phyloP scores from a whole-genome alignment of 2,797 vertebrate genomes.

The Iguana delicatissima region DNA sequence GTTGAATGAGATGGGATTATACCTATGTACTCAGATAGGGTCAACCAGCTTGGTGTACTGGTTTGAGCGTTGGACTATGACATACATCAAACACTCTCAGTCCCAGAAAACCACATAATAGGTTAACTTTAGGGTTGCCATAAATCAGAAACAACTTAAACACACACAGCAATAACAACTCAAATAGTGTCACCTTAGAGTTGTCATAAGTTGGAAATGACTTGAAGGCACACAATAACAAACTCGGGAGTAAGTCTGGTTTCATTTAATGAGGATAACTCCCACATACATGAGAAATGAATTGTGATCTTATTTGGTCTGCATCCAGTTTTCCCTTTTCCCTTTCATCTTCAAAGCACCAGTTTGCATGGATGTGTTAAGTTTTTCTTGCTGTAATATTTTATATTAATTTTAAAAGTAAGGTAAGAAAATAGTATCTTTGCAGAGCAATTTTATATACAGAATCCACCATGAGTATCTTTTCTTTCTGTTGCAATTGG shows the following conservation, averaged over 20 bases:
- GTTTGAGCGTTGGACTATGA: no score
- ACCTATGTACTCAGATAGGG: not conserved
- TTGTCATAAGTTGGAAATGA: no score
- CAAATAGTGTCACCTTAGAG: no score
- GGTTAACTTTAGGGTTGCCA: no score
- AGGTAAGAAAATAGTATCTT: not conserved
- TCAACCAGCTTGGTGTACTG: no score
- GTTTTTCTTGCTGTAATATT: not conserved
- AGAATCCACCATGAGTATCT: not conserved
- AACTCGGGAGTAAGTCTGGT: not conserved
- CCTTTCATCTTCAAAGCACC: not conserved
- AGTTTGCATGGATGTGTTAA: not conserved
- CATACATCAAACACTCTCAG: no score
- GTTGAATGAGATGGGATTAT: not conserved
- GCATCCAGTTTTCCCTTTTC: not conserved
- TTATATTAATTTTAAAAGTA: constrained; percentile 12
- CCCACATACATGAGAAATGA: not conserved
- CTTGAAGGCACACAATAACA: no score
- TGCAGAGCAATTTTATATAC: not conserved
- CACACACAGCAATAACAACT: no score
- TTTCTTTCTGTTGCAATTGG: not conserved
- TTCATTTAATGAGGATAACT: not conserved
- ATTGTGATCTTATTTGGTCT: not conserved
- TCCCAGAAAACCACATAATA: no score
- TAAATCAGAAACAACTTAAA: no score